Evolutionary conservation across 2,888 invertebrate genomes (phyloP).

Genomic region (Homarus gammarus): DNA sequence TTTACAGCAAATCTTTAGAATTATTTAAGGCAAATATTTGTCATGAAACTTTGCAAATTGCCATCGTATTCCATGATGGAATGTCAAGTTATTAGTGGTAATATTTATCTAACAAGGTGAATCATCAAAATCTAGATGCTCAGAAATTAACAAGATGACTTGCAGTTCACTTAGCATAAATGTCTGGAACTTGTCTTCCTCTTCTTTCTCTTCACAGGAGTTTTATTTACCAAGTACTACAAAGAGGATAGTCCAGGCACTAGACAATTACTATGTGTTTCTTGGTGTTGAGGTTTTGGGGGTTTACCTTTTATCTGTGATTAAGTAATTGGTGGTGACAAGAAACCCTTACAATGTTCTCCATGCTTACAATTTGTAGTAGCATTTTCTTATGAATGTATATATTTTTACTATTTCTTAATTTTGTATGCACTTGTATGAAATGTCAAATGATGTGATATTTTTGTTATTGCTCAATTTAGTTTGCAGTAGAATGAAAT

Average conservation of each 20-base stretch:
- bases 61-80: not conserved
- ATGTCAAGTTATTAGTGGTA: not conserved
- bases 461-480: conserved; percentile 69
- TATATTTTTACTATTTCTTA: conserved; percentile 48
- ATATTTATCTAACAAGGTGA: not conserved
- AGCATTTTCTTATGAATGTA: conserved; percentile 40
- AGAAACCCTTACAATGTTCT: not conserved
- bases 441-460: conserved; percentile 55
- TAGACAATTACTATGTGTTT: not conserved
- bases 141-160: not conserved
- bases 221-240: not conserved
- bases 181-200: conserved; percentile 1
- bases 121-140: conserved; percentile 19
- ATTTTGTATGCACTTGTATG: conserved; percentile 40
- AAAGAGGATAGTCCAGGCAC: not conserved
- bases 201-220: not conserved
- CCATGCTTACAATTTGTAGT: conserved; percentile 28
- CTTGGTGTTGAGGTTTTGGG: conserved; percentile 12
- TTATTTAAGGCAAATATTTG: conserved; percentile 15
- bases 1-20: conserved; percentile 15
- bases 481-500: conserved; percentile 37
- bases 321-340: conserved; percentile 8
- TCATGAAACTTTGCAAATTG: conserved; percentile 1
- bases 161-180: not conserved
- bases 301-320: not conserved